phyloP scores from a whole-genome alignment of 2,113 vertebrate genomes.

The Pollachius pollachius region DNA sequence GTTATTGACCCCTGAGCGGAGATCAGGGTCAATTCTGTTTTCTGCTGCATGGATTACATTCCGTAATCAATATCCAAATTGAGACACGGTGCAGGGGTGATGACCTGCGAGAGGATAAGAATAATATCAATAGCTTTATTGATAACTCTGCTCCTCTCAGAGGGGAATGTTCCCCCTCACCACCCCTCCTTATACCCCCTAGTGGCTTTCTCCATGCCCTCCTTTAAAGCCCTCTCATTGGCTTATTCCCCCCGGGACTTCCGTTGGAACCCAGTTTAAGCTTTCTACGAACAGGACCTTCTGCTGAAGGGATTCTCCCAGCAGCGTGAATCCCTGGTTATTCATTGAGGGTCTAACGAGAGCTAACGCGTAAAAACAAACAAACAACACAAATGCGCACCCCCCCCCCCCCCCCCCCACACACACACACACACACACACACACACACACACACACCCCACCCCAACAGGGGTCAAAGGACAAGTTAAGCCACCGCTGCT shows the following conservation, averaged over 20 bases:
- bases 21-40: conserved; percentile 34
- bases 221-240: neutral
- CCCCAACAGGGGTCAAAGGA: conserved; percentile 30
- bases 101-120: conserved; percentile 40
- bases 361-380: neutral
- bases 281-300: neutral
- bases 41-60: conserved; percentile 32
- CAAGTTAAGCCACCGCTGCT: conserved; percentile 23
- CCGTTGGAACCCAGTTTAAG: conserved; percentile 7
- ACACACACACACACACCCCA: no score
- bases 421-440: neutral
- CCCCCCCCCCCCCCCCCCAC: neutral
- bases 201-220: neutral
- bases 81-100: conserved; percentile 28
- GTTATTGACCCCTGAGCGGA: conserved; percentile 28
- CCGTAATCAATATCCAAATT: conserved; percentile 54
- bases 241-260: neutral
- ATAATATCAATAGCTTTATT: conserved; percentile 48
- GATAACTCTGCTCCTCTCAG: conserved; percentile 38
- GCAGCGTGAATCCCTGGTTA: neutral
- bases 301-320: neutral
- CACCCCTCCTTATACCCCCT: no score
- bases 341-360: neutral
- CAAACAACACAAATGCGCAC: neutral
- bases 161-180: neutral